Conservation (phyloP, 2,113 vertebrate species). For the Hemiscyllium ocellatum region DNA sequence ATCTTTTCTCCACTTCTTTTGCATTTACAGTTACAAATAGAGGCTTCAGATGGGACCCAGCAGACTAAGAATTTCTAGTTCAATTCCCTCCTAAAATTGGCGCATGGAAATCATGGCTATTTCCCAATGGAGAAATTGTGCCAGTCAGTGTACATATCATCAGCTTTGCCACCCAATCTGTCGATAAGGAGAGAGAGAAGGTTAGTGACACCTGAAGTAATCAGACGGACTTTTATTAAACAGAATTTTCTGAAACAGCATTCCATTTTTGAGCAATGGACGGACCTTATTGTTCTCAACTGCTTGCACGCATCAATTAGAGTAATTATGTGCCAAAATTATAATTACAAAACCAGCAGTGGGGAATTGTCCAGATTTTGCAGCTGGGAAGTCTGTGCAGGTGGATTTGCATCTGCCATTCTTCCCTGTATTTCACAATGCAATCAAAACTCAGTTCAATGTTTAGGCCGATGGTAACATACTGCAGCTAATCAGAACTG, state of each 20-base stretch:
- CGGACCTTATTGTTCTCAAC: not conserved
- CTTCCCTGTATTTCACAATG: not conserved
- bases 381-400: not conserved
- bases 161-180: not conserved
- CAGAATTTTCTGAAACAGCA: not conserved
- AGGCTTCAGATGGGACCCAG: not conserved
- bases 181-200: not conserved
- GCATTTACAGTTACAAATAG: not conserved
- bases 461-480: not conserved
- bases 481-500: not conserved
- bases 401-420: slow-evolving; percentile 17
- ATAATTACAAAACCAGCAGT: not conserved
- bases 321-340: not conserved
- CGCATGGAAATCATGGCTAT: not conserved
- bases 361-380: not conserved
- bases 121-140: not conserved
- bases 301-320: not conserved
- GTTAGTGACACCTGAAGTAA: not conserved
- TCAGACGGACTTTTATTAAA: not conserved
- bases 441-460: not conserved
- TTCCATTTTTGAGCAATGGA: not conserved
- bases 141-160: not conserved
- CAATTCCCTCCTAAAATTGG: not conserved
- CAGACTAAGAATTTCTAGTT: not conserved
- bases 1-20: not conserved